These are phyloP conservation scores for human DNA, from an alignment of 2,113 vertebrate species.

Conservation along the genomic window DNA sequence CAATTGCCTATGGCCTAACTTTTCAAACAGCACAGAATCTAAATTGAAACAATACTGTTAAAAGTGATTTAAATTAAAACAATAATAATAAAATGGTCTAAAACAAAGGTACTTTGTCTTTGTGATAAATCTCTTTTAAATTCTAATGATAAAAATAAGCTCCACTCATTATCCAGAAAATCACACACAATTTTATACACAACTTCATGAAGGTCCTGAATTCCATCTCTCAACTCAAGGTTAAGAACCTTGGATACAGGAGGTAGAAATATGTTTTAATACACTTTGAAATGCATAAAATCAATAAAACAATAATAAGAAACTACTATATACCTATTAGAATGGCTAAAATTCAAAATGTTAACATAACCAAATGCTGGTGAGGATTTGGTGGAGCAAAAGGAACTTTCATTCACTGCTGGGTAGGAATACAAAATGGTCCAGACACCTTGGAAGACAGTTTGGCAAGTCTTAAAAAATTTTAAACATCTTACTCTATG, in stretches of 20 bases:
- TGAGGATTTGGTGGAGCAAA: background rate
- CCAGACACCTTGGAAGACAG: background rate
- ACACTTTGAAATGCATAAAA: background rate
- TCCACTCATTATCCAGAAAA: background rate
- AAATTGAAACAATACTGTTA: background rate
- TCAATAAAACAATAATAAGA: background rate
- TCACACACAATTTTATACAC: background rate
- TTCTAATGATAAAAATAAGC: slow-evolving; percentile 16
- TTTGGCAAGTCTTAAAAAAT: background rate
- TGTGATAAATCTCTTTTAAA: background rate
- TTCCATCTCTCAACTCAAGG: background rate
- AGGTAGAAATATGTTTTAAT: background rate
- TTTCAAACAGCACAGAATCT: background rate
- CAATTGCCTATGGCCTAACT: background rate
- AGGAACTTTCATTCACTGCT: background rate
- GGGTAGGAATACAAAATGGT: background rate
- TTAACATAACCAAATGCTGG: background rate
- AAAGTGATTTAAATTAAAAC: background rate
- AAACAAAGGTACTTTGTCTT: background rate
- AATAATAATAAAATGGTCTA: background rate
- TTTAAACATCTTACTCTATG: background rate
- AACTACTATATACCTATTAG: background rate
- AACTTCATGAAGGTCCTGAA: background rate
- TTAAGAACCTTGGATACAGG: background rate
- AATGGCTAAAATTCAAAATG: background rate